These are phyloP conservation scores for Mohoua ochrocephala DNA, from an alignment of 2,113 vertebrate species.

Conservation along the genomic window DNA sequence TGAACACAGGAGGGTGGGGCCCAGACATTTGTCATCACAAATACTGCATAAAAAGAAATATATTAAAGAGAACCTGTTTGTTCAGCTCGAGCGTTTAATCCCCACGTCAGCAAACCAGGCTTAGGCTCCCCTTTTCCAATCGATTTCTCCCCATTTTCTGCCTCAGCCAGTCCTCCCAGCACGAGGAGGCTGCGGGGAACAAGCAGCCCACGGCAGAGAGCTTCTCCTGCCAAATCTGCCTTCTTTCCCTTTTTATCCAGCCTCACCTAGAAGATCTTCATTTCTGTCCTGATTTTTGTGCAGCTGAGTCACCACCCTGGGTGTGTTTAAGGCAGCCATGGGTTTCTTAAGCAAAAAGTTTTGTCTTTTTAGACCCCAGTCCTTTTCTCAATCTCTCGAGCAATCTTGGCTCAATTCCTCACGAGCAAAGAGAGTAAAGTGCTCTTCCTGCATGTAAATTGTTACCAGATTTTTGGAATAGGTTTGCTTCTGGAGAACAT, in stretches of 20 bases:
- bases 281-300: neutral
- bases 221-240: neutral
- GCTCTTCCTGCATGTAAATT: conserved; percentile 53
- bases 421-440: neutral
- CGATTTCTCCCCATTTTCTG: neutral
- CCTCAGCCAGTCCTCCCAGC: neutral
- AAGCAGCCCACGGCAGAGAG: neutral
- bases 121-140: neutral
- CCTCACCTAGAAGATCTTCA: neutral
- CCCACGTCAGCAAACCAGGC: neutral
- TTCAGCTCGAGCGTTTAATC: conserved; percentile 23
- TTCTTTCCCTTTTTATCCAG: neutral
- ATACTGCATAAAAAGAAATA: conserved; percentile 18
- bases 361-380: neutral
- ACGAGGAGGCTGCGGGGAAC: neutral
- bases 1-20: conserved; percentile 40
- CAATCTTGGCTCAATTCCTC: conserved; percentile 9
- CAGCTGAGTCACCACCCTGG: neutral
- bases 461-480: conserved; percentile 57
- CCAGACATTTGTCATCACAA: conserved; percentile 46
- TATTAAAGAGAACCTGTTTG: conserved; percentile 36
- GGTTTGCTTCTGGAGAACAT: neutral
- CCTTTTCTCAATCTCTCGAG: neutral
- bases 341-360: neutral
- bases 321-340: neutral